phyloP scores from a whole-genome alignment of 2,888 invertebrate genomes.

The Melanostoma mellinum region DNA sequence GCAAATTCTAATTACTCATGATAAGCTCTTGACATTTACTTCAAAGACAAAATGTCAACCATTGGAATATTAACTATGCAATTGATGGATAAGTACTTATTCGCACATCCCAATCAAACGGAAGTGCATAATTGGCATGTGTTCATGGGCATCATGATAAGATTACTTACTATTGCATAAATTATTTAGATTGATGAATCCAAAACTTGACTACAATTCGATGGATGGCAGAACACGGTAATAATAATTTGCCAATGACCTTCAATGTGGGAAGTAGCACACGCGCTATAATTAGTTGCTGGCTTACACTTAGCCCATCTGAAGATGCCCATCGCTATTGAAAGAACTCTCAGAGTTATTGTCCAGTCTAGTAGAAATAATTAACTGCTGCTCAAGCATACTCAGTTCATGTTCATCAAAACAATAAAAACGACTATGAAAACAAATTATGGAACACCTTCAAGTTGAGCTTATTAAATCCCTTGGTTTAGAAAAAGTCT shows the following conservation, averaged over 20 bases:
- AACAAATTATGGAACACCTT: constrained; percentile 4
- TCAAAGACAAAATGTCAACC: no score
- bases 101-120: neutral
- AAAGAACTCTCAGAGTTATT: neutral
- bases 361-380: constrained; percentile 2
- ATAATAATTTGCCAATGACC: constrained; percentile 11
- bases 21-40: no score
- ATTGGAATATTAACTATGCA: neutral
- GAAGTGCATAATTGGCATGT: neutral
- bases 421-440: neutral
- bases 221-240: constrained; percentile 9
- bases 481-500: neutral
- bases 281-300: constrained; percentile 10
- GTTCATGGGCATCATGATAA: neutral
- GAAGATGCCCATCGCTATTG: constrained; percentile 4
- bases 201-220: constrained; percentile 1
- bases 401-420: neutral
- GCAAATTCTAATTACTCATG: no score
- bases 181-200: neutral
- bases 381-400: neutral
- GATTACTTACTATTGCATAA: neutral
- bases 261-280: constrained; percentile 13
- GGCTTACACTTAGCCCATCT: neutral
- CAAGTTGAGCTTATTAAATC: neutral
- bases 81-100: neutral